Conservation (phyloP, 2,888 invertebrate species). For the Slavum lentiscoides region DNA sequence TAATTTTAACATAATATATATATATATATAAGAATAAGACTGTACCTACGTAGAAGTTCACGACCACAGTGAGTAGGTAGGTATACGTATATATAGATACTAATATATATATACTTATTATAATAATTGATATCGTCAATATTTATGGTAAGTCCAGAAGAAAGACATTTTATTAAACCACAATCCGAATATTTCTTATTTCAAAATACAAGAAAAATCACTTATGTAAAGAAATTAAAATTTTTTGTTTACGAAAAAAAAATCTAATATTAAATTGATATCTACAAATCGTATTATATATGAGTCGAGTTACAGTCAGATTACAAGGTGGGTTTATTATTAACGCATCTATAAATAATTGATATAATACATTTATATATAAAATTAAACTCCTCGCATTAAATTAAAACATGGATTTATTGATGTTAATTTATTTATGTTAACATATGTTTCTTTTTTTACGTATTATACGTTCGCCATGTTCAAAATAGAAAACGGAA, state of each 20-base stretch:
- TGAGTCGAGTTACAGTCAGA: background rate
- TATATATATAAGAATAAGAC: no score
- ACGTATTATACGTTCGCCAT: background rate
- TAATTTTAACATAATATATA: background rate
- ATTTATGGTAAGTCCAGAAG: no score
- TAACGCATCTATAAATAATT: background rate
- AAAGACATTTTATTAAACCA: no score
- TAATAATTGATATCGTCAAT: no score
- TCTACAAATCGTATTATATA: background rate
- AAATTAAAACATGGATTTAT: slow-evolving; percentile 1
- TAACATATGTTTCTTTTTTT: no score
- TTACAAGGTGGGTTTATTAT: slow-evolving; percentile 7
- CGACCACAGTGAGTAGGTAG: no score
- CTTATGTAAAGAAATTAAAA: background rate
- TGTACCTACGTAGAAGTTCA: no score
- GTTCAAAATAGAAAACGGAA: slow-evolving; percentile 3
- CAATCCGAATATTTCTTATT: background rate
- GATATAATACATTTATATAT: background rate
- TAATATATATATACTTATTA: no score
- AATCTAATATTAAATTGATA: background rate
- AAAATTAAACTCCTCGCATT: background rate
- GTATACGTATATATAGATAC: no score
- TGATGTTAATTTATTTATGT: background rate
- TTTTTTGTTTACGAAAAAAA: background rate
- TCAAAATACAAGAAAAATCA: background rate